Conservation (phyloP, 1,140 invertebrate species). For the Brachionus asplanchnoidis region DNA sequence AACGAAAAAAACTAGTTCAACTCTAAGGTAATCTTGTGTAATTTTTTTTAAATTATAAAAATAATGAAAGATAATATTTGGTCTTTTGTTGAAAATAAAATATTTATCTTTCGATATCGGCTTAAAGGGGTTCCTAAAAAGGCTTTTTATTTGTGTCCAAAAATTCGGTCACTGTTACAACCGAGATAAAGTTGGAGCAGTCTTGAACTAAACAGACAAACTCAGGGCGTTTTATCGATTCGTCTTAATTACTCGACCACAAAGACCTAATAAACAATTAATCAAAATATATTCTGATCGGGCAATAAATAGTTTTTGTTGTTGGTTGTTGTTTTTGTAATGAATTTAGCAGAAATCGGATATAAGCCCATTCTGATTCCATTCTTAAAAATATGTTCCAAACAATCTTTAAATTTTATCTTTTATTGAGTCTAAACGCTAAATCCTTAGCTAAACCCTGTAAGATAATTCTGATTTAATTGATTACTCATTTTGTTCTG, state of each 20-base stretch:
- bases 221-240: neutral
- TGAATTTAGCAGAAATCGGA: conserved; percentile 8
- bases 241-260: conserved; percentile 1
- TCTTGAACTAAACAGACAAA: neutral
- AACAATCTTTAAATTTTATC: conserved; percentile 10
- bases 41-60: conserved; percentile 15
- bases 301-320: neutral
- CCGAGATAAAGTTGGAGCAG: neutral
- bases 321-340: neutral
- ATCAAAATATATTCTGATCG: neutral
- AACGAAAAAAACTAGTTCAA: conserved; percentile 16
- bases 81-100: neutral
- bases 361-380: neutral
- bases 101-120: conserved; percentile 9
- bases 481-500: conserved; percentile 14
- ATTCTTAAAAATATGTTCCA: neutral
- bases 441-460: neutral
- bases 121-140: neutral
- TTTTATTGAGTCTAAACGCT: neutral
- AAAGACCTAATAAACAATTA: neutral
- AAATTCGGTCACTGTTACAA: neutral
- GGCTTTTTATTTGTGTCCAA: neutral
- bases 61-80: conserved; percentile 23
- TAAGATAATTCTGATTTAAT: conserved; percentile 24
- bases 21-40: conserved; percentile 23